Conservation (phyloP, 2,888 invertebrate species). For the Keiferia lycopersicella region DNA sequence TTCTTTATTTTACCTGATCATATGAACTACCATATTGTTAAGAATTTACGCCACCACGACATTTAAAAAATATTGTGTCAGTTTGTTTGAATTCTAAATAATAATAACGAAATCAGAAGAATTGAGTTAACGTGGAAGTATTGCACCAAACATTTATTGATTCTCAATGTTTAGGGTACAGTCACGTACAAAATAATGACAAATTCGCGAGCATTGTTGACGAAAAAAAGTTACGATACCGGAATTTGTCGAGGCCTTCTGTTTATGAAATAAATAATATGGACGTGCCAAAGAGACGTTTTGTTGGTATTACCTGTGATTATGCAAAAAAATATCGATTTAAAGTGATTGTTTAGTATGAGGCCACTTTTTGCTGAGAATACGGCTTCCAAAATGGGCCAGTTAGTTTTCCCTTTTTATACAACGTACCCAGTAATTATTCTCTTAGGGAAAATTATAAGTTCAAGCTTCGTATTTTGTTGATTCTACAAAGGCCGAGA, state of each 20-base stretch:
- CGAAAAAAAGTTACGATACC: constrained; percentile 66
- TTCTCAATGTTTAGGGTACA: constrained; percentile 63
- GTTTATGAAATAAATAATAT: constrained; percentile 60
- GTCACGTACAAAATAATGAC: constrained; percentile 75
- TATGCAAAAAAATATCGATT: constrained; percentile 51
- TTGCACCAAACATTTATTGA: constrained; percentile 33
- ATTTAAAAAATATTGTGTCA: too few relatives aligned
- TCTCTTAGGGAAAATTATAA: too few relatives aligned
- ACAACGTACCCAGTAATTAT: too few relatives aligned
- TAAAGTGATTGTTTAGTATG: not conserved
- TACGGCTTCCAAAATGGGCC: not conserved
- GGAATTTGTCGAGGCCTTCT: constrained; percentile 52
- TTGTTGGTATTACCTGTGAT: constrained; percentile 56
- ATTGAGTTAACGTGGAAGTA: not conserved
- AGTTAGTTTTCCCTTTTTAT: not conserved
- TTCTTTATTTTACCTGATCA: too few relatives aligned
- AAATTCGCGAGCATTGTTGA: constrained; percentile 72
- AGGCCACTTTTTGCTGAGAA: constrained; percentile 5
- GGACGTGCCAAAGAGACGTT: constrained; percentile 71
- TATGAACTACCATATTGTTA: too few relatives aligned
- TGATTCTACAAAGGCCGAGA: too few relatives aligned
- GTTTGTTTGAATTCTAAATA: not conserved
- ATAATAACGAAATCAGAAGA: not conserved
- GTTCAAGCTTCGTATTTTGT: too few relatives aligned
- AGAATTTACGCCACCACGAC: too few relatives aligned